These are phyloP conservation scores for Eristalis arbustorum DNA, from an alignment of 2,888 invertebrate genomes.

Conservation along the genomic window DNA sequence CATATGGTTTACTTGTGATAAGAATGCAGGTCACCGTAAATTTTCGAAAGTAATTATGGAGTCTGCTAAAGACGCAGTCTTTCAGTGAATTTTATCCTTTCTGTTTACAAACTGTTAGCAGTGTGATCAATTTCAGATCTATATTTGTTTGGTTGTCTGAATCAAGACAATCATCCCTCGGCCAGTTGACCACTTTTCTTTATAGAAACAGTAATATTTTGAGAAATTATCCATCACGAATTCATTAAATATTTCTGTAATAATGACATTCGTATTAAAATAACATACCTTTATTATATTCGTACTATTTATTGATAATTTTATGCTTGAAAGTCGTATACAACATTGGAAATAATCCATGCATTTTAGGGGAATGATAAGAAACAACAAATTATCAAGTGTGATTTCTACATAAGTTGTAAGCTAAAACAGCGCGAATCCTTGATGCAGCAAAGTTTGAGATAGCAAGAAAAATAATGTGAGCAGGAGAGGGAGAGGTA, in stretches of 20 bases:
- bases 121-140: too few relatives aligned
- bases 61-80: background rate
- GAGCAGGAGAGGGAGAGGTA: background rate
- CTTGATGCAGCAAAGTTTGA: conserved; percentile 7
- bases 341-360: background rate
- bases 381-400: background rate
- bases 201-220: too few relatives aligned
- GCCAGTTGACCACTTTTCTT: too few relatives aligned
- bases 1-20: background rate
- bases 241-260: too few relatives aligned
- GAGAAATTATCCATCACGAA: too few relatives aligned
- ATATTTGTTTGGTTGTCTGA: too few relatives aligned
- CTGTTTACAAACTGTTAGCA: background rate
- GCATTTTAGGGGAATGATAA: background rate
- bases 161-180: too few relatives aligned
- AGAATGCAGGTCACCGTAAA: background rate
- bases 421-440: conserved; percentile 12
- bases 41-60: background rate
- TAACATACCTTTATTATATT: too few relatives aligned
- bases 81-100: background rate
- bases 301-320: background rate
- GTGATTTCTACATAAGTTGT: background rate
- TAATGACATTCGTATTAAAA: too few relatives aligned
- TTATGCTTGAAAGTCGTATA: background rate
- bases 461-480: background rate